A percentile compares a stretch with the other conserved stretches of the same genome.
Conservation (phyloP, 2,113 vertebrate genomes). For the Aleadryas rufinucha region DNA sequence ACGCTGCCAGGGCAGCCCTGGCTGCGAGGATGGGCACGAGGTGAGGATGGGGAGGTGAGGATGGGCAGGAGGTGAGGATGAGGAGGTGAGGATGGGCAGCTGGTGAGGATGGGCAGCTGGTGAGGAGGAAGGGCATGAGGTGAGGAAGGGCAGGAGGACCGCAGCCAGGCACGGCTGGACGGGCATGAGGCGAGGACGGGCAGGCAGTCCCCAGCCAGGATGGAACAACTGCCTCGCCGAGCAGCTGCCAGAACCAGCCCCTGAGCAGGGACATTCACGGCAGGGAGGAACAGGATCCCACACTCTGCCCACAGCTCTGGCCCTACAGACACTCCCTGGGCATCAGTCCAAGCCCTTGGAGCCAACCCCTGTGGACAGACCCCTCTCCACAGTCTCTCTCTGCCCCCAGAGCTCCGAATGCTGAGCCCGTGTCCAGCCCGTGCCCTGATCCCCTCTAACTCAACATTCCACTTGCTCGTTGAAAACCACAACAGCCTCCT, state of each 20-base stretch:
- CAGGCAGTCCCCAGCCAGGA: not conserved
- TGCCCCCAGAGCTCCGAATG: not conserved
- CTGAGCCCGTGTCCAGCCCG: not conserved
- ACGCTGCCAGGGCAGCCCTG: not conserved
- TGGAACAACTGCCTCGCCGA: not conserved
- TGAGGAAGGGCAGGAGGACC: too few species aligned
- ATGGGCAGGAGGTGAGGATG: too few species aligned
- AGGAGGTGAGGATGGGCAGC: too few species aligned
- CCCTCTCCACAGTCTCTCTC: not conserved
- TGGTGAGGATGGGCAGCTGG: too few species aligned
- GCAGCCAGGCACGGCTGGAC: too few species aligned
- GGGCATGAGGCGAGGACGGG: not conserved
- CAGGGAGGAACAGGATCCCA: not conserved
- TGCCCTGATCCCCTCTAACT: fast-evolving
- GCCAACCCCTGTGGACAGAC: fast-evolving
- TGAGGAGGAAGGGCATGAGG: too few species aligned
- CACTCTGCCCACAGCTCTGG: fast-evolving
- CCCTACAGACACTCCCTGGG: not conserved
- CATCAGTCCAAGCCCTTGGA: fast-evolving
- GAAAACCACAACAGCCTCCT: not conserved
- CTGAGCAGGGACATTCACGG: not conserved
- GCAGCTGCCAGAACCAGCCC: not conserved
- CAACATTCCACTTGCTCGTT: not conserved
- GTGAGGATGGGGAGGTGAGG: too few species aligned
- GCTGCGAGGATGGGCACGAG: not conserved